Percentiles rank a stretch among this genome's conserved stretches.
These are phyloP conservation scores for Sakesphorus luctuosus DNA, from an alignment of 2,113 vertebrate species.

Conservation along the genomic window DNA sequence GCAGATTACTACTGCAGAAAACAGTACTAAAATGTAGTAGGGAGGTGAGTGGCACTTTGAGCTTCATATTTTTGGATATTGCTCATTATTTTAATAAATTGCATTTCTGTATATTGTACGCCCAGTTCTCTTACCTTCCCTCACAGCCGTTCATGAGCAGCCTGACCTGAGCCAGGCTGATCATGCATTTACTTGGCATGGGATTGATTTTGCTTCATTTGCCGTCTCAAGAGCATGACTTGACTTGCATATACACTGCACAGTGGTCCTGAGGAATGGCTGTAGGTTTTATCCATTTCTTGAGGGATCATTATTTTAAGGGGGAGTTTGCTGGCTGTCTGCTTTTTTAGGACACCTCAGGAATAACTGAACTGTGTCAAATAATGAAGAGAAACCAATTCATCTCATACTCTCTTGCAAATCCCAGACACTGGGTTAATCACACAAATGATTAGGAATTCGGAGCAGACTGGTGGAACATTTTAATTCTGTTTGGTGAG, in stretches of 20 bases:
- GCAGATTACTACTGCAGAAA: neutral
- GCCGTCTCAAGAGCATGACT: neutral
- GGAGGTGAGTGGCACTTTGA: neutral
- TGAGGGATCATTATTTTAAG: neutral
- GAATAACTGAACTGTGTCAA: neutral
- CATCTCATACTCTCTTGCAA: slow-evolving; percentile 33
- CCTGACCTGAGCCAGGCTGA: neutral
- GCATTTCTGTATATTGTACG: neutral
- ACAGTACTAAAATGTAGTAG: neutral
- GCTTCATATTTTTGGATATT: neutral
- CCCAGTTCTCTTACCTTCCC: neutral
- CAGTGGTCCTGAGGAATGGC: neutral
- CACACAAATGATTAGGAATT: slow-evolving; percentile 47
- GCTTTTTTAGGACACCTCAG: neutral
- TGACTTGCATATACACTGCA: rapidly evolving
- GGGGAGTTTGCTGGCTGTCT: neutral
- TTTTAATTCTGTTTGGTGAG: slow-evolving; percentile 71
- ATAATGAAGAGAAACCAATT: slow-evolving; percentile 56
- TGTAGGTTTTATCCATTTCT: neutral
- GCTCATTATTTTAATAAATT: neutral
- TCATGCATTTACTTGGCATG: neutral
- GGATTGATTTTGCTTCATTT: neutral
- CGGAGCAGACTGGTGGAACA: slow-evolving; percentile 44
- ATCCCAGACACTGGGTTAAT: slow-evolving; percentile 53
- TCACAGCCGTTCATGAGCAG: neutral